Conservation (phyloP, 2,797 vertebrate genomes). For the Megalops cyprinoides region DNA sequence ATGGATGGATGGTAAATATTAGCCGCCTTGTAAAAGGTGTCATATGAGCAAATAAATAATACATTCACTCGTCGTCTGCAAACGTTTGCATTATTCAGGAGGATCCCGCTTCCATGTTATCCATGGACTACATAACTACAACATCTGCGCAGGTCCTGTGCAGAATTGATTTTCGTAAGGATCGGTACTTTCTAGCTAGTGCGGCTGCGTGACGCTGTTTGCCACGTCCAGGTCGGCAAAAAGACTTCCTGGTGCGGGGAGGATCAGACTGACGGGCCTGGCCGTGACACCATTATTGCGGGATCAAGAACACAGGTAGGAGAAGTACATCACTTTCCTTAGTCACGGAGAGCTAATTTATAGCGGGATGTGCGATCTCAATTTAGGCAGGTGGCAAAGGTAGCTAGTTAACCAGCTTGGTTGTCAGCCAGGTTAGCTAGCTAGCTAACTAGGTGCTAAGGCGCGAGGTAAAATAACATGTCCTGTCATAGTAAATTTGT, state of each 20-base stretch:
- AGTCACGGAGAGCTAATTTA: not conserved
- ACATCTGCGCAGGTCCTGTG: not conserved
- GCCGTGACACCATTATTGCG: not conserved
- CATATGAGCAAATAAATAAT: not conserved
- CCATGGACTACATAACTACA: too few species aligned
- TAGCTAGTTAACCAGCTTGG: not conserved
- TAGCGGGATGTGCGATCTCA: not conserved
- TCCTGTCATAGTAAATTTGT: not conserved
- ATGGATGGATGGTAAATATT: not conserved
- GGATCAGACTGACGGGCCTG: constrained; percentile 34
- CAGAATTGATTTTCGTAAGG: not conserved
- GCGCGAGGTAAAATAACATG: not conserved
- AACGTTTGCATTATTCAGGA: too few species aligned
- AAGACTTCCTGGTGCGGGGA: constrained; percentile 70
- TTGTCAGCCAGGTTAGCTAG: not conserved
- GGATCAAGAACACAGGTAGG: not conserved
- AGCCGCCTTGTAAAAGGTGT: not conserved
- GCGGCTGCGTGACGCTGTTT: constrained; percentile 56
- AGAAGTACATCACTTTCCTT: too few species aligned
- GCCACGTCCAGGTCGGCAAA: constrained; percentile 39
- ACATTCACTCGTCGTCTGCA: not conserved
- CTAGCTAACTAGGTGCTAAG: not conserved
- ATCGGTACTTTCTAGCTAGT: constrained; percentile 27
- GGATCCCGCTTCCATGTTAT: not conserved
- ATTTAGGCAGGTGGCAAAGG: not conserved